Base-by-base conservation (phyloP, 2,797 vertebrate genomes). In the Thalassophryne amazonica region DNA sequence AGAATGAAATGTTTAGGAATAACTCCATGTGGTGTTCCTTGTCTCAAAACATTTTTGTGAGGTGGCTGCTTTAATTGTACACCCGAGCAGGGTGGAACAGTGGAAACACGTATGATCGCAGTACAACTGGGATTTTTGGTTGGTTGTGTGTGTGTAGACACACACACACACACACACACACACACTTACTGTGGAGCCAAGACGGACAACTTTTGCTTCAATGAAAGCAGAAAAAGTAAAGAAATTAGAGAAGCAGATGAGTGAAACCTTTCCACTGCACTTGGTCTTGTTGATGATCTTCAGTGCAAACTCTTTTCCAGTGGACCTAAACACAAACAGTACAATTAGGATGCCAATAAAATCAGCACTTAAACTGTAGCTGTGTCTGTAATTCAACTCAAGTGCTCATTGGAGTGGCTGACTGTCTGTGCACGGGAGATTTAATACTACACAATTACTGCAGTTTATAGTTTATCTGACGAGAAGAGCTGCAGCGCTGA, bases 281-380 rank as follows among this genome's bases (percentile, higher is more conserved):
- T 97, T 98, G 75, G 91, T 90, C 83, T 99, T 99, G 90, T 99
- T 93, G 63, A 98, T 99, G 76, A 99, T 97, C 89, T 99, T 99
- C 75, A 99, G 84, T 1, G 96, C 97, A 80, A 93, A 99, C 76
- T 99, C 95, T 69, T 94, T 96, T 73, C 96, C 94, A 2, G 94
- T 97, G 47, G 92, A 91, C 76, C 97, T 99, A 75, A 28, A 51
- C 36, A 80, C 38, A 83, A 64, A 78, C 35, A 53, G 15, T 1
- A 39, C 49, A 74, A 60, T 71, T 67, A 81, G 59, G 7, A 5
- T 0, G 25, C 33, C 19, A 46, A 34, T 66, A 59, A 69, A 57
- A 71, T 19, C 19, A 10, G 11, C 29, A 41, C 28, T 22, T 27
- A 64, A 19, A 7, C 22, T 11, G 43, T 63, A 61, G 34, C 39